Evolutionary conservation across 37 sponge, comb jelly and placozoan genomes (phyloP), one percentile per base, ranked within the genome.

Genomic region (Diacarnus erythraeanus): DNA sequence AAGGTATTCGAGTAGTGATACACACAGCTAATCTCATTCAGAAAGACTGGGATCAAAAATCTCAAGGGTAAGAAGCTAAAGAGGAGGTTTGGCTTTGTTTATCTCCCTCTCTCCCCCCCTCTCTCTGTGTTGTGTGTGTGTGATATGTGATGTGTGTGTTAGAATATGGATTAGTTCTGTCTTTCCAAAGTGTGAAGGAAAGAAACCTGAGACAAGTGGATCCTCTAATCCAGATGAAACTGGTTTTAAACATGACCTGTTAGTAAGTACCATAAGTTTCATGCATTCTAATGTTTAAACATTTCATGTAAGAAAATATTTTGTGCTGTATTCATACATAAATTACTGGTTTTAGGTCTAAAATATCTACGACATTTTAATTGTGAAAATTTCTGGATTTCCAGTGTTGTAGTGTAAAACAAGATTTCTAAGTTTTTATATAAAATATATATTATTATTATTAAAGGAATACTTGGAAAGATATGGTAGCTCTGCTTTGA

Each of bases 1-100:
- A 74, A 21, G 97, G 97, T 3, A 34, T 97, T 68, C 79, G 97
- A 27, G 93, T 97, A 17, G 90, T 97, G 30, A 77, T 97, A 37
- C 94, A 94, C 64, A 97, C 97, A 64, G 97, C 97, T 40, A 97
- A 97, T 57, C 90, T 97, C 60, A 80, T 94, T 64, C 75, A 72
- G 29, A 58, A 64, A 36, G 97, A 97, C 81, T 97, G 97, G 97
- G 80, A 75, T 66, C 82, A 78, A 64, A 97, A 94, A 64, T 89
- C 95, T 38, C 96, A 96, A 70, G 93, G 82, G 85, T 89, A 64
- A 42, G 42, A n/a, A n/a, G n/a, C n/a, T n/a, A n/a, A n/a, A n/a
- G n/a, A 54, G 17, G 56, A 54, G 9, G 27, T 20, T 17, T 60
- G 61, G 4, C 23, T 60, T n/a, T 60, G 27, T 26, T 54, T 54